Evolutionary conservation across 2,113 vertebrate species (phyloP), one percentile per base, ranked within the genome.

Genomic region (Ifrita kowaldi): DNA sequence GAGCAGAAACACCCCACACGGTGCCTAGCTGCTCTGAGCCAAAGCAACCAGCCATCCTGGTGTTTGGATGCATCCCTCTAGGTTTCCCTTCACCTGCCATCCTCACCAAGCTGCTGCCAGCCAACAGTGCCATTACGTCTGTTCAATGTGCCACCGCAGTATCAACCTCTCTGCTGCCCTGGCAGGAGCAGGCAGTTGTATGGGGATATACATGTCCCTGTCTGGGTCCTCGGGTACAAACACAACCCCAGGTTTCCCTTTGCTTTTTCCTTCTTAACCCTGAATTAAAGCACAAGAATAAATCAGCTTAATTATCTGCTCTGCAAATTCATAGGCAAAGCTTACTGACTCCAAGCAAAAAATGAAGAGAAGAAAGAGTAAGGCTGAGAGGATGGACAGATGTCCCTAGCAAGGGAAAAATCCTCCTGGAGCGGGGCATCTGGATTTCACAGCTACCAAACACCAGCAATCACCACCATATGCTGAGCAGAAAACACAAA

Each of bases 381-480:
- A 88, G 74, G 87, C 81, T 1, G 3, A 95, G 47, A 84, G 68
- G 81, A 87, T 56, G 75, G 94, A 76, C 93, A 95, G 95, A 95
- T 94, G 88, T 97, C 89, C 76, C 69, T 94, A 92, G 71, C 26
- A 71, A 92, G 50, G n/a, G 69, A 94, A 96, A 95, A 95, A 92
- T 79, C 89, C 70, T 96, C 88, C 84, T 93, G 85, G 91, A 96
- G 71, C 76, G 71, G 84, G 91, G 77, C 95, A 97, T 95, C 96
- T 97, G 96, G 90, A 96, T 97, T 96, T 95, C 84, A 91, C 84
- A 93, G 90, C 77, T 94, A 92, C 73, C 79, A 91, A 96, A 90
- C 92, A 96, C 95, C 93, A 95, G 91, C 95, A 97, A 95, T 80
- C 76, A 55, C 84, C 47, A 69, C 96, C 96, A 97, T 97, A 93